Conservation (phyloP, 2,113 vertebrate species). For the Cariama cristata region DNA sequence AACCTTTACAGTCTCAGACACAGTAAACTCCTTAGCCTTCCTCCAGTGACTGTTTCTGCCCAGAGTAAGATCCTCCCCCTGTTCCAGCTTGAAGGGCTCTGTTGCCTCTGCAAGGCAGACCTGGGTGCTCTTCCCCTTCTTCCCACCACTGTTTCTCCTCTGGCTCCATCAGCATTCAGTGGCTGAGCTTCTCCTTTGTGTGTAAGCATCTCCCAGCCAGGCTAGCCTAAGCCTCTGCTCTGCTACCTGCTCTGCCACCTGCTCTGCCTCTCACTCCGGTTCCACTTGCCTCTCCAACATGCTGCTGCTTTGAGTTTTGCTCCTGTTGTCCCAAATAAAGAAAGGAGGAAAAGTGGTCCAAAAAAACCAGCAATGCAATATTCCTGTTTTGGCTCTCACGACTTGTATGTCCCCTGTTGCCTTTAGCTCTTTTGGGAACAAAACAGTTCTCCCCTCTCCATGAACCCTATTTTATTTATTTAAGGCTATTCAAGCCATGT, state of each 20-base stretch:
- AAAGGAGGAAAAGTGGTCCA: accelerated
- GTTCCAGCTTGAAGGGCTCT: not conserved
- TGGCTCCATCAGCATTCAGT: not conserved
- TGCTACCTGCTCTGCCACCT: not conserved
- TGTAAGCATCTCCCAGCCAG: not conserved
- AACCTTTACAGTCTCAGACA: not conserved
- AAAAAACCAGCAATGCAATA: not conserved
- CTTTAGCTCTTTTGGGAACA: not conserved
- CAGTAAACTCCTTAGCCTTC: not conserved
- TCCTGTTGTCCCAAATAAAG: not conserved
- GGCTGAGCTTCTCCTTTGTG: accelerated
- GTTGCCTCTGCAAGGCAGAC: not conserved
- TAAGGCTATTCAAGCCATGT: not conserved
- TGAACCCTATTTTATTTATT: not conserved
- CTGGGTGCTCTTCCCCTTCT: not conserved
- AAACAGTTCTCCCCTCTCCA: not conserved
- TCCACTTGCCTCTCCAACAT: not conserved
- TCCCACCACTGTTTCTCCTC: not conserved
- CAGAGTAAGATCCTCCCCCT: not conserved
- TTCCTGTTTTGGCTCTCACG: not conserved
- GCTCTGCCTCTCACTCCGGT: not conserved
- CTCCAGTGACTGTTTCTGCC: not conserved
- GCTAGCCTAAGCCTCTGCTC: not conserved
- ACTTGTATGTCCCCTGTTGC: not conserved
- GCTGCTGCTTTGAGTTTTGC: not conserved